A percentile compares a stretch with the other conserved stretches of the same genome.
These are phyloP conservation scores for Speoplatyrhinus poulsoni DNA, from an alignment of 2,113 vertebrate species.

Conservation along the genomic window DNA sequence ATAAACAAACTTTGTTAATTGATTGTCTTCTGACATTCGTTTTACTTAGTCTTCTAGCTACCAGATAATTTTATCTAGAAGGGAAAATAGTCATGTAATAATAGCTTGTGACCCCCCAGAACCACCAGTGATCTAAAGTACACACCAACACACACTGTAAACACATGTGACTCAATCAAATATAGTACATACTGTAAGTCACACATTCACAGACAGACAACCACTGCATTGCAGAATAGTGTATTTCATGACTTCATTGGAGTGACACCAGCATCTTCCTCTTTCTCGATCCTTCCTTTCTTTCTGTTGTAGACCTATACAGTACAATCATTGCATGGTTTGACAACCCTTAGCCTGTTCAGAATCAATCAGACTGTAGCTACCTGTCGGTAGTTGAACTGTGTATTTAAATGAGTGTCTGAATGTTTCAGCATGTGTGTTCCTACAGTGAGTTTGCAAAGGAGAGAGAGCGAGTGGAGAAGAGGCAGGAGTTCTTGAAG, in stretches of 20 bases:
- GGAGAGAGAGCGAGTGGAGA: constrained; percentile 93
- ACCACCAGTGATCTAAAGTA: background rate
- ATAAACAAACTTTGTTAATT: too few relatives aligned
- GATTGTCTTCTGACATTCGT: too few relatives aligned
- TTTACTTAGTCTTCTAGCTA: too few relatives aligned
- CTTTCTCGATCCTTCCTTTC: background rate
- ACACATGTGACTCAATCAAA: background rate
- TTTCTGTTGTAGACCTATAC: background rate
- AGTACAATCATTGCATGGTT: too few relatives aligned
- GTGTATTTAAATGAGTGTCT: too few relatives aligned
- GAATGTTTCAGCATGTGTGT: background rate
- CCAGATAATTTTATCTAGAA: too few relatives aligned
- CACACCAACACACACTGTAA: constrained; percentile 2
- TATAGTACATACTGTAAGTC: constrained; percentile 23
- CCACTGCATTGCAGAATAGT: constrained; percentile 70
- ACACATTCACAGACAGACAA: constrained; percentile 39
- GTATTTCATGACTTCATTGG: constrained; percentile 43
- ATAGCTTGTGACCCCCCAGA: too few relatives aligned
- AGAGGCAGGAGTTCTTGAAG: constrained; percentile 93
- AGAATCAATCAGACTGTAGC: too few relatives aligned
- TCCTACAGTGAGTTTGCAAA: constrained; percentile 90
- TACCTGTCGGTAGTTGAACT: too few relatives aligned
- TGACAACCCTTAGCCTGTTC: too few relatives aligned
- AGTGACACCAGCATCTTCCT: constrained; percentile 50
- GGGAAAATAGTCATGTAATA: too few relatives aligned